A percentile compares a stretch with the other conserved stretches of the same genome.
Evolutionary conservation across 2,797 vertebrate genomes (phyloP).

Genomic region (Helicolenus hilgendorfi): DNA sequence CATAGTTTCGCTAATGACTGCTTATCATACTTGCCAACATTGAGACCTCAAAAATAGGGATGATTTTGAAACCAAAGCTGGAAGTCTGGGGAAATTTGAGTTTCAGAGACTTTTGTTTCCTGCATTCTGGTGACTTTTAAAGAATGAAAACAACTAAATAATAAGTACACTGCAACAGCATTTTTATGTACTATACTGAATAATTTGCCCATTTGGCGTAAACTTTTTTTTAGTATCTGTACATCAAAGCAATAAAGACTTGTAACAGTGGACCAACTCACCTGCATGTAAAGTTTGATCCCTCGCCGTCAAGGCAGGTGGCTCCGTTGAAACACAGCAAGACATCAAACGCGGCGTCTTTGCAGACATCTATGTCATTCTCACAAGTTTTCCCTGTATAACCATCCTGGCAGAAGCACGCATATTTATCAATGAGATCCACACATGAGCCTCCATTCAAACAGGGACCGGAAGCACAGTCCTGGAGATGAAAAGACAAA

Average conservation of each 20-base stretch:
- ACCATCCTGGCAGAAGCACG: constrained; percentile 88
- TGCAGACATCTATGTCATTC: constrained; percentile 86
- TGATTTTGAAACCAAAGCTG: too few relatives aligned
- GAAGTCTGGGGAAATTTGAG: too few relatives aligned
- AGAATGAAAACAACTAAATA: too few relatives aligned
- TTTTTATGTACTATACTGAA: too few relatives aligned
- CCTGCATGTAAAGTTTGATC: constrained; percentile 92
- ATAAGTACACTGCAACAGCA: too few relatives aligned
- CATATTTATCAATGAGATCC: constrained; percentile 88
- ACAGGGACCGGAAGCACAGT: constrained; percentile 88
- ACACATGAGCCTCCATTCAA: constrained; percentile 89
- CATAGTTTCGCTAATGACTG: background rate
- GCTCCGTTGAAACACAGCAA: constrained; percentile 90
- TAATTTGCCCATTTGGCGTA: too few relatives aligned
- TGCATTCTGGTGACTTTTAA: too few relatives aligned
- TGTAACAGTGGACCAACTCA: constrained; percentile 67
- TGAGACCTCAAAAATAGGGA: too few relatives aligned
- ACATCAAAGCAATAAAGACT: background rate
- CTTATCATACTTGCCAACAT: background rate
- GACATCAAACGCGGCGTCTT: constrained; percentile 60
- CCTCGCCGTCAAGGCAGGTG: constrained; percentile 88
- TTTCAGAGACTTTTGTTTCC: too few relatives aligned
- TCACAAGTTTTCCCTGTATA: constrained; percentile 88
- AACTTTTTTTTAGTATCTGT: background rate
- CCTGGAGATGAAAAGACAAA: constrained; percentile 79